Evolutionary conservation across 2,888 invertebrate genomes (phyloP).

Genomic region (Choristoneura rosaceana): DNA sequence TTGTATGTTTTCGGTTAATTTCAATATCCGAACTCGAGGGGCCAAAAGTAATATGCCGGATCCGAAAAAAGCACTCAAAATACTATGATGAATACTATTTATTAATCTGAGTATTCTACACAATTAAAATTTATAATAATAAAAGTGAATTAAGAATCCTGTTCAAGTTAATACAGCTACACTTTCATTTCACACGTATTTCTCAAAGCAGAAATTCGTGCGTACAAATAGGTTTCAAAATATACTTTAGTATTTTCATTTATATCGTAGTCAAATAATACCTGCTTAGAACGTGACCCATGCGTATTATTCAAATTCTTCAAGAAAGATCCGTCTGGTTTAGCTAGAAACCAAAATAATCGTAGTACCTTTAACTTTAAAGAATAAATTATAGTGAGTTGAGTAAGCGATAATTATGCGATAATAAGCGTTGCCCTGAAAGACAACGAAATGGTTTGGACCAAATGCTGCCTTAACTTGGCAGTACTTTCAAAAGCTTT

Average conservation of each 20-base stretch:
- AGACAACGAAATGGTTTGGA: no score
- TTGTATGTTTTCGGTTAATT: slow-evolving; percentile 25
- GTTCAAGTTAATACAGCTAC: neutral
- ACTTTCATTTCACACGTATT: neutral
- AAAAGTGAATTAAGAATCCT: neutral
- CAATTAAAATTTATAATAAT: neutral
- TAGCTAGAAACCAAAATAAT: no score
- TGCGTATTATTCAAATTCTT: neutral
- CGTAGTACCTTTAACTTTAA: no score
- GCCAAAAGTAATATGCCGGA: neutral
- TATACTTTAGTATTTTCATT: neutral
- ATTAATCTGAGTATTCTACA: neutral
- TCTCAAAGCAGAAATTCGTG: neutral
- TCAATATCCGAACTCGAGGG: slow-evolving; percentile 15
- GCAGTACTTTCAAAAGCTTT: no score
- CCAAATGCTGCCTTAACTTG: no score
- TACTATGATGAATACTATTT: neutral
- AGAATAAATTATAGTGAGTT: no score
- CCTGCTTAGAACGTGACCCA: neutral
- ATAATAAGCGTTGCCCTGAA: no score
- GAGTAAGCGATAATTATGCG: no score
- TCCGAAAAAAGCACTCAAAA: neutral
- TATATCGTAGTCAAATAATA: neutral
- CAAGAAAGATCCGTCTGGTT: neutral
- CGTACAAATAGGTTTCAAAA: neutral